Percentiles rank a stretch among this genome's conserved stretches.
Conservation (phyloP, 1,140 invertebrate species). For the Stegodyphus dumicola region DNA sequence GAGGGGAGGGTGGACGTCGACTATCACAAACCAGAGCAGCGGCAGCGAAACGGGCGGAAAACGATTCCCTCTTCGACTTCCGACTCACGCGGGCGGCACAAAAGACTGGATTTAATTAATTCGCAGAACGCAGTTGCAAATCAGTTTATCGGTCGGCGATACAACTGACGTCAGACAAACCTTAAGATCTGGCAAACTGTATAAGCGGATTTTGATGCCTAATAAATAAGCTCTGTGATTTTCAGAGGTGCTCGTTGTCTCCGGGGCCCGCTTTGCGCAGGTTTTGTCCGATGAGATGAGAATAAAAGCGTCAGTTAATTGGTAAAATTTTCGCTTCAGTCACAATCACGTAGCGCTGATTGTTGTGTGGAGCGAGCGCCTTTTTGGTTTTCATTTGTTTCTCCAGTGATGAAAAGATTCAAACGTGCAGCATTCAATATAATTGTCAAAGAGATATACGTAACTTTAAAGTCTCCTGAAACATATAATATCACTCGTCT, state of each 20-base stretch:
- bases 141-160: constrained; percentile 44
- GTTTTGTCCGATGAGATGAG: not conserved
- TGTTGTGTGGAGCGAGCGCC: no score
- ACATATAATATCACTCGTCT: no score
- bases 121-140: constrained; percentile 45
- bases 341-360: no score
- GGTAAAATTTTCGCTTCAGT: no score
- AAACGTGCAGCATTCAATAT: no score
- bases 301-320: not conserved
- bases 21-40: no score
- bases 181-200: not conserved
- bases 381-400: no score
- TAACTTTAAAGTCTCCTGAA: no score
- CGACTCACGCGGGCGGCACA: constrained; percentile 1
- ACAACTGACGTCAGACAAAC: constrained; percentile 1
- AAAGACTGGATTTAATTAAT: constrained; percentile 57
- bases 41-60: constrained; percentile 37
- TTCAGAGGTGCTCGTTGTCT: not conserved
- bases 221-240: not conserved
- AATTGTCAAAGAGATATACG: no score
- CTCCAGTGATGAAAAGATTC: no score
- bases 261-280: not conserved
- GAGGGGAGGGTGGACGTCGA: not conserved
- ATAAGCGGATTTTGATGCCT: not conserved
- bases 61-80: constrained; percentile 53